Evolutionary conservation across 2,113 vertebrate genomes (phyloP).

Genomic region (Notiomystis cincta): DNA sequence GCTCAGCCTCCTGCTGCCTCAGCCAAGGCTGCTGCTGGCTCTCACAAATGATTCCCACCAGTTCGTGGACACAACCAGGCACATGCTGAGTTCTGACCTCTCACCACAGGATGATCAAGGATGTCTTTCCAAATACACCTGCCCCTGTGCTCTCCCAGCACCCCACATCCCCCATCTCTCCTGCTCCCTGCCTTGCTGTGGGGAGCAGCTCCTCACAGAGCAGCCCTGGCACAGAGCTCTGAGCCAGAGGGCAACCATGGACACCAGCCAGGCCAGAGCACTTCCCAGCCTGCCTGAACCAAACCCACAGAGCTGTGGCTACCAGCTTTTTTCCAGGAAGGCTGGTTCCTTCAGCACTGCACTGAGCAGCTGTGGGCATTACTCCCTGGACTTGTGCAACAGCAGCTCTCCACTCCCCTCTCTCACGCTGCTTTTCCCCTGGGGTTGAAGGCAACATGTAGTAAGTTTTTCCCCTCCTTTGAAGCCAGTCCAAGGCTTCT

Average conservation of each 20-base stretch:
- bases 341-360: neutral
- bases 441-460: neutral
- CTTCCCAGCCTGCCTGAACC: neutral
- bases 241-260: fast-evolving
- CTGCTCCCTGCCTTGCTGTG: neutral
- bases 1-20: neutral
- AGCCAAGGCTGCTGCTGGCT: neutral
- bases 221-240: neutral
- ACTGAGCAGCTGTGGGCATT: neutral
- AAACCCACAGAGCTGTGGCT: neutral
- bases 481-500: constrained; percentile 3
- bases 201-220: neutral
- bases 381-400: neutral
- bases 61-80: neutral
- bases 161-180: fast-evolving
- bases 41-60: neutral
- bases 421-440: neutral
- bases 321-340: neutral
- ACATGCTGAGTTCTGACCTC: neutral
- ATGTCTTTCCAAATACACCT: neutral
- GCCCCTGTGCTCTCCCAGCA: too few species aligned
- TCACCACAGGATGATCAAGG: neutral
- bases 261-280: neutral
- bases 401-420: neutral
- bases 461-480: neutral